These are phyloP conservation scores for Drosophila setosimentum DNA, from an alignment of 2,888 invertebrate genomes.

Conservation along the genomic window DNA sequence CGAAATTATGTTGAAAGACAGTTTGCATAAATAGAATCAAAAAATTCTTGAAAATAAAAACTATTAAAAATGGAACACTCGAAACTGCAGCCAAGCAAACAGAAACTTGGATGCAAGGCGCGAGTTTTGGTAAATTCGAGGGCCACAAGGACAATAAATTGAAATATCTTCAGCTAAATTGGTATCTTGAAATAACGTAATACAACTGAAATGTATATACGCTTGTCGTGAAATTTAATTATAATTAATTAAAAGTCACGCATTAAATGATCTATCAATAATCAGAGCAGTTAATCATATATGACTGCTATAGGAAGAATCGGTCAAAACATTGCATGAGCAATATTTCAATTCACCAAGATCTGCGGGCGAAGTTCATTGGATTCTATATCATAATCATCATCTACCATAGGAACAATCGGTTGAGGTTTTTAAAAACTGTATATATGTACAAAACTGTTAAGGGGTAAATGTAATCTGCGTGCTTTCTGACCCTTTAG, in stretches of 20 bases:
- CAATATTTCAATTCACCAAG: not conserved
- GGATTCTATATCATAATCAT: not conserved
- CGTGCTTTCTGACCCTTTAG: not conserved
- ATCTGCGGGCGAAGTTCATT: not conserved
- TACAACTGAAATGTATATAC: no score
- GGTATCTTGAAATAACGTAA: not conserved
- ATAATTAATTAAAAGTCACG: not conserved
- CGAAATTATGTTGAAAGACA: not conserved
- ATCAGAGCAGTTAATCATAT: not conserved
- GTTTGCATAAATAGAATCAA: not conserved
- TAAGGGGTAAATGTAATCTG: not conserved
- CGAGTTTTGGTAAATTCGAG: no score
- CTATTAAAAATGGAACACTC: not conserved
- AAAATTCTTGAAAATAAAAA: not conserved
- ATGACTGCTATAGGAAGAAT: no score
- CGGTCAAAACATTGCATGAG: not conserved
- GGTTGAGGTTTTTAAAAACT: not conserved
- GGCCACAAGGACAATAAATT: not conserved
- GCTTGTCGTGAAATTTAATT: not conserved
- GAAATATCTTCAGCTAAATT: not conserved
- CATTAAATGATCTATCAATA: not conserved
- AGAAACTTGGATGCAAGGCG: no score
- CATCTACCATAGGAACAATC: not conserved
- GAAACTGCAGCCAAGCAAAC: no score
- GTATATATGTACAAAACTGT: not conserved